Evolutionary conservation across 2,888 invertebrate genomes (phyloP).

Genomic region (Lepidonotus clava): DNA sequence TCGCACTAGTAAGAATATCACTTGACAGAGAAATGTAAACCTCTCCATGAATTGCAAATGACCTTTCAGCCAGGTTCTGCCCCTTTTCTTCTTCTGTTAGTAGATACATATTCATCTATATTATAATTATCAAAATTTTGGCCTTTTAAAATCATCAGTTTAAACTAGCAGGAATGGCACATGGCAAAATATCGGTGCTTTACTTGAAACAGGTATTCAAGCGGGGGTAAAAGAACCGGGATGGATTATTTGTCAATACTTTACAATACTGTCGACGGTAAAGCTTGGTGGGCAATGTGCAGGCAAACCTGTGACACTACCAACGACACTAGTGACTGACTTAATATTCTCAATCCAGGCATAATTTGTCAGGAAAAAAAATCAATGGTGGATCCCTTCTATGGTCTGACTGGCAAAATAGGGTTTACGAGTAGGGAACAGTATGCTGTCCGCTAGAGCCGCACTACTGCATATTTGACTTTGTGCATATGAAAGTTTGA

Average conservation of each 20-base stretch:
- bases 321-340: too few relatives aligned
- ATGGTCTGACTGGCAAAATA: not conserved
- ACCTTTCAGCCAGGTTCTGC: too few relatives aligned
- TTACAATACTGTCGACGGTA: conserved; percentile 35
- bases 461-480: too few relatives aligned
- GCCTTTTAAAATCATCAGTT: not conserved
- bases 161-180: conserved; percentile 14
- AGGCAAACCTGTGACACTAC: too few relatives aligned
- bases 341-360: too few relatives aligned
- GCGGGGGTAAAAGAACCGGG: not conserved
- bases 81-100: too few relatives aligned
- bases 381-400: not conserved
- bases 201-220: not conserved
- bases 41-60: not conserved
- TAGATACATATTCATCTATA: not conserved
- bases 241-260: not conserved
- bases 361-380: too few relatives aligned
- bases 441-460: too few relatives aligned
- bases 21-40: not conserved
- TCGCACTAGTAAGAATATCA: conserved; percentile 5
- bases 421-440: too few relatives aligned
- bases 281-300: not conserved
- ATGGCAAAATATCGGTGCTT: not conserved
- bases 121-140: not conserved
- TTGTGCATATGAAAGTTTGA: too few relatives aligned